Evolutionary conservation across 2,113 vertebrate species (phyloP).

Genomic region (Podilymbus podiceps): DNA sequence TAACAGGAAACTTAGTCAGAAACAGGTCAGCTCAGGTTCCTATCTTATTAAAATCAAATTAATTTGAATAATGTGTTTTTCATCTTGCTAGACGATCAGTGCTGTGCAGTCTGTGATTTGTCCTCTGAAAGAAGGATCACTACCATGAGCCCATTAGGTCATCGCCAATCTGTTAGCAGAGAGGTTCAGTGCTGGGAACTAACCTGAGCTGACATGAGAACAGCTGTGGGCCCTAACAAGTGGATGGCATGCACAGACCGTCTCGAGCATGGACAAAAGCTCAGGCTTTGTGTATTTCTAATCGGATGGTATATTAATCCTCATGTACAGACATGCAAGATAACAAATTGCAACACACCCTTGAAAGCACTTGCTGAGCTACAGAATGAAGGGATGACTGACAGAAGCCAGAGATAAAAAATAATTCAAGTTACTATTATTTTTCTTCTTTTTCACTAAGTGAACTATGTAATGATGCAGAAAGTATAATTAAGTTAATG

Average conservation of each 20-base stretch:
- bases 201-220: conserved; percentile 20
- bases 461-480: background rate
- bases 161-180: background rate
- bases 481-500: background rate
- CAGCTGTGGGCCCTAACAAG: background rate
- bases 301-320: background rate
- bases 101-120: background rate
- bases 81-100: background rate
- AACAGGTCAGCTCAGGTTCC: background rate
- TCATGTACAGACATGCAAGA: background rate
- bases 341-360: background rate
- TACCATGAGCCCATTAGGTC: background rate
- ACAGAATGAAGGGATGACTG: background rate
- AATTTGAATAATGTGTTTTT: background rate
- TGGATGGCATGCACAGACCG: background rate
- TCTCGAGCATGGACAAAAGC: accelerated
- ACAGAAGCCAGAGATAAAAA: background rate
- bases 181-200: background rate
- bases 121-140: background rate
- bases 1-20: background rate
- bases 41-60: background rate
- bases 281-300: background rate
- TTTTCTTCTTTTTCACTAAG: background rate
- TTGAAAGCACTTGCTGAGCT: background rate
- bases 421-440: background rate